Evolutionary conservation across 2,113 vertebrate species (phyloP), one percentile per base, ranked within the genome.

Genomic region (Eclectus roratus): DNA sequence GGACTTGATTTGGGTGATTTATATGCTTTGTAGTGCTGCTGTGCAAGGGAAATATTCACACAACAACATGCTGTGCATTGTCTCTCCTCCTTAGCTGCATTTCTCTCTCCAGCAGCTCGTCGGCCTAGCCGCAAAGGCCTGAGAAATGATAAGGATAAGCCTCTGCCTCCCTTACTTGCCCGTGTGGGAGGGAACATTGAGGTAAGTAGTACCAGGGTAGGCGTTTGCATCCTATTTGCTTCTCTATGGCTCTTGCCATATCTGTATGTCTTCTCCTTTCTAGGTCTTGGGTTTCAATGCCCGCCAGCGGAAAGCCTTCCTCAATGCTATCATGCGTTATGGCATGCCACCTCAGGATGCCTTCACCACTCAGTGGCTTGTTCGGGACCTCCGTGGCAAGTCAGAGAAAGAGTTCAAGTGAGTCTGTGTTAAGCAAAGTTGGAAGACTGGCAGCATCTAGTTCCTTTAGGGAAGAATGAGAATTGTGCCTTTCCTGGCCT

Each of bases 341-440:
- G 99, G 99, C 88, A 99, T 99, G 99, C 99, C 99, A 29, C 99
- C 99, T 43, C 99, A 99, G 98, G 99, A 99, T 96, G 99, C 99
- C 58, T 99, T 99, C 87, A 99, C 99, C 91, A 99, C 99, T 66
- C 99, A 99, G 94, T 99, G 99, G 99, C 98, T 99, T 71, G 99
- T 99, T 91, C 97, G 99, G 63, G 99, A 99, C 96, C 98, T 99
- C 41, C 98, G 99, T 87, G 99, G 99, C 94, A 99, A 99, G 69
- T 99, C 99, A 15, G 99, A 99, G 97, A 99, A 99, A 85, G 99
- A 99, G 94, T 99, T 99, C 96, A 99, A 99, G 99, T 99, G 93
- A 98, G 99, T 98, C 15, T 92, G 66, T 20, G 0, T 71, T 66
- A 65, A 46, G n/a, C 65, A 80, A 17, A 15, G 52, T 4, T 56